Base-by-base conservation (phyloP, 2,797 vertebrate genomes). In the Protonibea diacanthus region DNA sequence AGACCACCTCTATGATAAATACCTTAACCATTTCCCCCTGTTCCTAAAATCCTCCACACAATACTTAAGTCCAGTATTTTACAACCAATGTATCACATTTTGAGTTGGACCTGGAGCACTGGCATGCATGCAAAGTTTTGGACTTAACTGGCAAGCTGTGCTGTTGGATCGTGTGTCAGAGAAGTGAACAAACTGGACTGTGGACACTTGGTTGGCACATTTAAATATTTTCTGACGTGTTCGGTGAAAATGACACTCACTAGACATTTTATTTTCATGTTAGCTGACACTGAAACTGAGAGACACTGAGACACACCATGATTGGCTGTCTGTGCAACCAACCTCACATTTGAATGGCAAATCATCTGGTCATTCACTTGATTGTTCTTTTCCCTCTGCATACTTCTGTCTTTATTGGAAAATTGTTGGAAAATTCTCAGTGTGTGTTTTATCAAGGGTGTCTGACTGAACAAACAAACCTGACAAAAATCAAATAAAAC, bases 1-100 rank as follows among this genome's bases (percentile, higher is more conserved):
- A 74, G 78, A 90, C 83, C 82, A 82, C 89, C 80, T 81, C 67
- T 10, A 74, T 13, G 67, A 78, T 85, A 78, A 85, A 70, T 81
- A 64, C 63, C 62, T 76, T 63, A 68, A 68, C 71, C 18, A 64
- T 73, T 81, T 61, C 48, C 49, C 60, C 33, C 17, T 10, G 5
- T 69, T 73, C 64, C 53, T 64, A 21, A 73, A 56, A 71, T 78
- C 77, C 65, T 53, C 55, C 64, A 64, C 18, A 66, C 52, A 61
- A 58, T 56, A 45, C 42, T 55, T 52, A 25, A 74, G 51, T 69
- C 44, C 60, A 73, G 62, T 64, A 55, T 81, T 87, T 79, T 67
- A 87, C 25, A 49, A 71, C 33, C 17, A 53, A 14, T 25, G 55
- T 58, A 80, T 87, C 77, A 20, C 21, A 70, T 87, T 85, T 71